A percentile compares a stretch with the other conserved stretches of the same genome.
These are phyloP conservation scores for Drosophila oshimai DNA, from an alignment of 1,140 invertebrate species.

Conservation along the genomic window DNA sequence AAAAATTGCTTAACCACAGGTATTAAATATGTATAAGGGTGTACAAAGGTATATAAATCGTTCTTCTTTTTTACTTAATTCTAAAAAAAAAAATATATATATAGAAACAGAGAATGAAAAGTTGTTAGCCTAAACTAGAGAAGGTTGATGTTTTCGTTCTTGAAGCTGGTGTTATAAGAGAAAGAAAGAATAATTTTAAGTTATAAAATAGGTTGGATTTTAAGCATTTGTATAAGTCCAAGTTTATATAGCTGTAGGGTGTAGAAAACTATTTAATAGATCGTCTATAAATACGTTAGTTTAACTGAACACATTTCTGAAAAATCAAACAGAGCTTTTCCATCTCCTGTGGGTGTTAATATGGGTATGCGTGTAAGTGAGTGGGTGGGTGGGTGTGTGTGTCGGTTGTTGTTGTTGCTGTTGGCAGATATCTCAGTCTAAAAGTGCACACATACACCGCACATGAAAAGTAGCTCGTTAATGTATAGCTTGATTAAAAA, in stretches of 20 bases:
- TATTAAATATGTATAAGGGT: conserved; percentile 36
- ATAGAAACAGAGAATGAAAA: conserved; percentile 35
- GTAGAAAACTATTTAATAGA: conserved; percentile 52
- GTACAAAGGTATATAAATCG: conserved; percentile 8
- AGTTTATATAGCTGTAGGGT: conserved; percentile 29
- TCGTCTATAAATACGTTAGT: conserved; percentile 71
- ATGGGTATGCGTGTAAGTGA: conserved; percentile 1
- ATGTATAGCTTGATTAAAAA: conserved; percentile 1
- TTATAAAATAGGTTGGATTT: conserved; percentile 3
- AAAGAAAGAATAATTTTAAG: conserved; percentile 4
- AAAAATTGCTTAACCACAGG: conserved; percentile 62
- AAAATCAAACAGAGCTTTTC: conserved; percentile 49
- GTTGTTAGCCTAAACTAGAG: conserved; percentile 18
- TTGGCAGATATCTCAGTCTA: conserved; percentile 73
- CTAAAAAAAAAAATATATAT: conserved; percentile 16
- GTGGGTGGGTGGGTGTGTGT: conserved; percentile 14
- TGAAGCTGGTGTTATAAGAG: not conserved
- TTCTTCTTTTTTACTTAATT: not conserved
- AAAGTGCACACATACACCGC: conserved; percentile 23
- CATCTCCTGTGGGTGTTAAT: not conserved
- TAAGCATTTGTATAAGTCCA: conserved; percentile 9
- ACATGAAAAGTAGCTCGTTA: conserved; percentile 19
- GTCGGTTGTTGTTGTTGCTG: conserved; percentile 30
- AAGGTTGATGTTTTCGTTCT: conserved; percentile 6
- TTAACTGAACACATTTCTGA: conserved; percentile 76